Evolutionary conservation across 2,797 vertebrate genomes (phyloP).

Genomic region (Parauchenoglanis punctatus): DNA sequence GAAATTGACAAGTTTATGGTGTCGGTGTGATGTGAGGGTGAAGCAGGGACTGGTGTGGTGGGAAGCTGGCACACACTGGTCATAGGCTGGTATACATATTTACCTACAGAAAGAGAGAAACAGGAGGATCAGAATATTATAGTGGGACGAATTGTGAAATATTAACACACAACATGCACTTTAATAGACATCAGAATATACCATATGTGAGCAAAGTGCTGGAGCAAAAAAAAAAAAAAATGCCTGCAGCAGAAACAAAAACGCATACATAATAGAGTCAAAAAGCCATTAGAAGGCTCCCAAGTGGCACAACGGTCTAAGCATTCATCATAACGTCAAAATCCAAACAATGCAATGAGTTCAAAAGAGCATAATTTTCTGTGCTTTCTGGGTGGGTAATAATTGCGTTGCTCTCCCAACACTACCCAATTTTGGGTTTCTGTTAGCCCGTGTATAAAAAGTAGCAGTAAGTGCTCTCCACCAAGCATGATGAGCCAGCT

Average conservation of each 20-base stretch:
- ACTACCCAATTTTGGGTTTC: background rate
- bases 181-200: background rate
- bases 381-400: background rate
- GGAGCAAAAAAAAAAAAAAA: background rate
- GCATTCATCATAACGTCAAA: background rate
- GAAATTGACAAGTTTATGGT: slow-evolving; percentile 83
- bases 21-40: slow-evolving; percentile 73
- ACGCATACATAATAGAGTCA: background rate
- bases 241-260: background rate
- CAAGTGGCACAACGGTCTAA: background rate
- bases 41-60: slow-evolving; percentile 80
- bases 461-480: background rate
- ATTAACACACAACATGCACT: background rate
- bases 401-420: background rate
- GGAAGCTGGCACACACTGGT: slow-evolving; percentile 86
- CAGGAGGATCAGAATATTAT: background rate
- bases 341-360: background rate
- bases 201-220: background rate
- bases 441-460: background rate
- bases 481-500: background rate
- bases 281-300: background rate
- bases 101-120: slow-evolving; percentile 71
- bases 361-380: background rate
- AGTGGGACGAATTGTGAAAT: background rate
- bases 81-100: slow-evolving; percentile 90